phyloP scores from a whole-genome alignment of 2,797 vertebrate genomes.

The Carduelis carduelis region DNA sequence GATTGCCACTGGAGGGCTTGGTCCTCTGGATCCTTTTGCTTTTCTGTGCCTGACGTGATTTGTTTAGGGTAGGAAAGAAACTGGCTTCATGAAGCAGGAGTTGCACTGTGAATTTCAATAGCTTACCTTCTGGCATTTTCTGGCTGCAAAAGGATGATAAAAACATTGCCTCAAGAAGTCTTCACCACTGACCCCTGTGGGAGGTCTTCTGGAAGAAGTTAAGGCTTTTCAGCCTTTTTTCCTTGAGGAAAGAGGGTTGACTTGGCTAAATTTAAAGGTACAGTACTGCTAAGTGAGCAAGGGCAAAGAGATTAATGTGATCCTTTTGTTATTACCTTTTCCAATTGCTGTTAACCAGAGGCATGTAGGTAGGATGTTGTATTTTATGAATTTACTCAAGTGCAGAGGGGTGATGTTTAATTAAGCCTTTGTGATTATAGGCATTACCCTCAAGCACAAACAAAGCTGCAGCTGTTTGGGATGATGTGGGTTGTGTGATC shows the following conservation, averaged over 20 bases:
- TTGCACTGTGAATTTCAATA: neutral
- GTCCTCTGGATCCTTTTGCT: neutral
- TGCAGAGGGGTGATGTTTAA: neutral
- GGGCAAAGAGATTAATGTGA: neutral
- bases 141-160: neutral
- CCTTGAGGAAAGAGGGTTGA: neutral
- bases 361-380: neutral
- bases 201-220: neutral
- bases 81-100: neutral
- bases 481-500: neutral
- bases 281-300: neutral
- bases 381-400: neutral
- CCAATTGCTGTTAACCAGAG: neutral
- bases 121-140: neutral
- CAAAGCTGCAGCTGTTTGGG: constrained; percentile 20
- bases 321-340: neutral
- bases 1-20: neutral
- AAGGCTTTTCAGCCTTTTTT: neutral
- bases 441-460: constrained; percentile 37
- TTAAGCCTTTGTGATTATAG: neutral
- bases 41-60: neutral
- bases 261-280: neutral
- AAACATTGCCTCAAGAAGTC: neutral
- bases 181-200: neutral
- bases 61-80: neutral